Evolutionary conservation across 2,888 invertebrate species (phyloP).

Genomic region (Catocala fraxini): DNA sequence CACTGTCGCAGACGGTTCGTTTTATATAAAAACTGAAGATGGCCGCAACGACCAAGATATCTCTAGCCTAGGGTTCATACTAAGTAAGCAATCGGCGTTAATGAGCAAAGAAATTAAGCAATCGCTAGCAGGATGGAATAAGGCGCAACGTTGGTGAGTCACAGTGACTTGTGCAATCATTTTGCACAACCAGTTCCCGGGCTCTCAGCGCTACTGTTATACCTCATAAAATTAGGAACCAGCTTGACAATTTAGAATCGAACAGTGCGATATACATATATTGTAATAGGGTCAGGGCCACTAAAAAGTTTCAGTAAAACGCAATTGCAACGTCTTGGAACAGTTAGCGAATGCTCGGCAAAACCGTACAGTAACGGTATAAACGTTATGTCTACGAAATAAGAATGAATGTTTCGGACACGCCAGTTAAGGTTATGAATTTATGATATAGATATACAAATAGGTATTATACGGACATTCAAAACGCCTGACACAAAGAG

Average conservation of each 20-base stretch:
- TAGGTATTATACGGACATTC: neutral
- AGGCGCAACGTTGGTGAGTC: constrained; percentile 76
- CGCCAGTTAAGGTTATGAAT: constrained; percentile 19
- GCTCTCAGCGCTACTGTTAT: constrained; percentile 63
- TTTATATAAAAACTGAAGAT: constrained; percentile 22
- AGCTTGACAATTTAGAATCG: constrained; percentile 53
- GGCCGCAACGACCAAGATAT: constrained; percentile 7
- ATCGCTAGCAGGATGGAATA: constrained; percentile 69
- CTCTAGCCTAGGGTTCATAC: constrained; percentile 23
- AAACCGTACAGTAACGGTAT: constrained; percentile 43
- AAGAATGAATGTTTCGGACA: constrained; percentile 26
- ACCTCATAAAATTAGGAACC: constrained; percentile 59
- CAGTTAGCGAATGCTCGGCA: constrained; percentile 35
- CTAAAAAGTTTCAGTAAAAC: constrained; percentile 36
- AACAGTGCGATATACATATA: constrained; percentile 16
- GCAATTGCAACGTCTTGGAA: constrained; percentile 36
- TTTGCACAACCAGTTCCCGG: constrained; percentile 75
- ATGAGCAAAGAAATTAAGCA: constrained; percentile 71
- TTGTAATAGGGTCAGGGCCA: constrained; percentile 51
- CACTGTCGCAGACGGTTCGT: constrained; percentile 14
- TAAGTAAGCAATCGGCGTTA: constrained; percentile 56
- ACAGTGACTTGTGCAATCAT: constrained; percentile 74
- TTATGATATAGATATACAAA: constrained; percentile 20
- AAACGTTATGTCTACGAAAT: constrained; percentile 37
- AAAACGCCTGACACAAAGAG: constrained; percentile 1